phyloP scores from a whole-genome alignment of 2,113 vertebrate species.

The Lepisosteus oculatus region DNA sequence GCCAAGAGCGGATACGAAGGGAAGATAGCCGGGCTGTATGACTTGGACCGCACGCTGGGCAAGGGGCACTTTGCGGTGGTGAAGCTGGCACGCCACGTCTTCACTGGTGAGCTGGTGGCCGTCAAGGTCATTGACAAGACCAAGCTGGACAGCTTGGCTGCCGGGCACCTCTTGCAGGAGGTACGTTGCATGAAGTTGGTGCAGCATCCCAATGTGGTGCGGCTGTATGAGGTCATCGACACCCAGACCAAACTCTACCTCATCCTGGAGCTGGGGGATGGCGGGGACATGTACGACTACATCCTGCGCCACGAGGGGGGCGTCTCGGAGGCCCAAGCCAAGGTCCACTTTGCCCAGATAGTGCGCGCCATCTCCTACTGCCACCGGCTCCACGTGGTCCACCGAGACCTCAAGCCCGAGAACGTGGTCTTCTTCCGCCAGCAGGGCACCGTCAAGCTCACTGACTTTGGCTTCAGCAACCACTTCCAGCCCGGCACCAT shows the following conservation, averaged over 20 bases:
- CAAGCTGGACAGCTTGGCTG: conserved; percentile 71
- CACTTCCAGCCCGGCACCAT: conserved; percentile 80
- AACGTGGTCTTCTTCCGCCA: conserved; percentile 86
- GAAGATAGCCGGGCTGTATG: conserved; percentile 77
- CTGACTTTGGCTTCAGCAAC: conserved; percentile 87
- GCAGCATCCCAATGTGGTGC: conserved; percentile 85
- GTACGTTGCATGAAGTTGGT: conserved; percentile 86
- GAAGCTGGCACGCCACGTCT: conserved; percentile 77
- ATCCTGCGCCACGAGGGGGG: conserved; percentile 80
- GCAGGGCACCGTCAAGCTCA: conserved; percentile 81
- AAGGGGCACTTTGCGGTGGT: conserved; percentile 84
- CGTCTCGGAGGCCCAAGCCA: conserved; percentile 69
- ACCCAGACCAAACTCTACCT: conserved; percentile 84
- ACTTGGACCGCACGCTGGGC: conserved; percentile 79
- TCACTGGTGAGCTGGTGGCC: conserved; percentile 78
- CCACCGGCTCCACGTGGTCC: conserved; percentile 82
- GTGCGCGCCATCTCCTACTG: conserved; percentile 81
- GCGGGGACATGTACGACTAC: conserved; percentile 84
- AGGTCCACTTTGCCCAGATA: conserved; percentile 81
- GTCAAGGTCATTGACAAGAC: conserved; percentile 88
- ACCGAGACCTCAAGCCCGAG: conserved; percentile 85
- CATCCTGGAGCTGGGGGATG: conserved; percentile 83
- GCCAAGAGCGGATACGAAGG: conserved; percentile 51
- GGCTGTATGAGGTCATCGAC: conserved; percentile 84
- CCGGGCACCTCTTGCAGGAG: conserved; percentile 80